Evolutionary conservation across 2,797 vertebrate species (phyloP).

Genomic region (Tauraco hartlaubi): DNA sequence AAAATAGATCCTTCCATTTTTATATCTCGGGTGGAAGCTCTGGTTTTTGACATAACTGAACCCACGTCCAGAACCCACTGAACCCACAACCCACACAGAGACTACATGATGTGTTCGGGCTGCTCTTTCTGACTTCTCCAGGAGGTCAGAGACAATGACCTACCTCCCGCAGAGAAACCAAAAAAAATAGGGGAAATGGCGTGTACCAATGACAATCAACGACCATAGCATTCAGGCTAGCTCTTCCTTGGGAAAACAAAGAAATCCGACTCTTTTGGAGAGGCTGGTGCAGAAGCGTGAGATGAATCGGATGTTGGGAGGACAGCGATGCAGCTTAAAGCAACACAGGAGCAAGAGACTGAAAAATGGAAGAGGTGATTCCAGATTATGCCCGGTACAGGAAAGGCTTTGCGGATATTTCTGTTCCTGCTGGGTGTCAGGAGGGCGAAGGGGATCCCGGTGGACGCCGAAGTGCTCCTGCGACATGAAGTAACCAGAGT

Average conservation of each 20-base stretch:
- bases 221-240: background rate
- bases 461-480: rapidly evolving
- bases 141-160: background rate
- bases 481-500: rapidly evolving
- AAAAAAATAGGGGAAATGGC: background rate
- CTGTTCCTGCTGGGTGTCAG: background rate
- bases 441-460: rapidly evolving
- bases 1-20: background rate
- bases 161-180: background rate
- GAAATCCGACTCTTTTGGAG: background rate
- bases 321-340: background rate
- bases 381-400: background rate
- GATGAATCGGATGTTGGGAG: background rate
- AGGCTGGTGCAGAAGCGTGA: background rate
- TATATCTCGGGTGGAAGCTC: background rate
- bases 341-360: background rate
- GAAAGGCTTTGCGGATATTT: background rate
- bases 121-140: rapidly evolving
- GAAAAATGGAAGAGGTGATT: background rate
- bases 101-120: background rate
- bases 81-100: background rate
- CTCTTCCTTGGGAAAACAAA: background rate
- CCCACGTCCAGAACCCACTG: rapidly evolving
- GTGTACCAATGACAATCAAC: rapidly evolving
- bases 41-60: background rate